A percentile compares a stretch with the other conserved stretches of the same genome.
Conservation (phyloP, 92 coral and sea anemone genomes). For the Siderastrea radians region DNA sequence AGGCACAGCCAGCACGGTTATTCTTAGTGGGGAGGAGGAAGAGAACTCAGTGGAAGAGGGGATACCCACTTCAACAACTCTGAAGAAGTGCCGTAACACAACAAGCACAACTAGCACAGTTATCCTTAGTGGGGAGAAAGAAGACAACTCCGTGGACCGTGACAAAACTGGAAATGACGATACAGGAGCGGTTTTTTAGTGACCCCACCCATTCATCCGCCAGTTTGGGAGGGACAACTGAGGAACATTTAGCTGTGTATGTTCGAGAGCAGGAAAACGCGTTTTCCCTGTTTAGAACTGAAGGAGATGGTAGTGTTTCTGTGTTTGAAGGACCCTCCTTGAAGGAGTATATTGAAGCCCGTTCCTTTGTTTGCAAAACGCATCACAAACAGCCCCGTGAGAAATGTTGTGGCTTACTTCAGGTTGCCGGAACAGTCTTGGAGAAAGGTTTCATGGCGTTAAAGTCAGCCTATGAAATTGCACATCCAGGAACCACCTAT, state of each 20-base stretch:
- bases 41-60: conserved; percentile 15
- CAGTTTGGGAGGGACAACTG: conserved; percentile 8
- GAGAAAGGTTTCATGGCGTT: neutral
- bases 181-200: neutral
- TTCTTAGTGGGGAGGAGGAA: conserved; percentile 3
- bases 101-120: conserved; percentile 17
- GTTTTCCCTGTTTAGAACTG: neutral
- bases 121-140: neutral
- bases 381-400: neutral
- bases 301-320: neutral
- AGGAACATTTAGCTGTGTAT: conserved; percentile 21
- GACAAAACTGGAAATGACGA: conserved; percentile 14
- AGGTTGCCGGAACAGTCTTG: neutral
- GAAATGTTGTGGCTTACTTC: neutral
- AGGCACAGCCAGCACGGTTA: conserved; percentile 16
- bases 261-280: conserved; percentile 4
- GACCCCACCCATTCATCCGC: neutral
- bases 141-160: conserved; percentile 18
- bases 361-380: neutral
- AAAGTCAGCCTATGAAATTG: neutral
- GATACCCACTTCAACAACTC: neutral
- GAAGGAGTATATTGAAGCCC: conserved; percentile 11
- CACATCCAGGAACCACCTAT: neutral
- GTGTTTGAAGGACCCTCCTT: neutral
- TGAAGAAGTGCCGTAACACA: neutral